Evolutionary conservation across 2,888 invertebrate species (phyloP).

Genomic region (Dicyrtomina minuta): DNA sequence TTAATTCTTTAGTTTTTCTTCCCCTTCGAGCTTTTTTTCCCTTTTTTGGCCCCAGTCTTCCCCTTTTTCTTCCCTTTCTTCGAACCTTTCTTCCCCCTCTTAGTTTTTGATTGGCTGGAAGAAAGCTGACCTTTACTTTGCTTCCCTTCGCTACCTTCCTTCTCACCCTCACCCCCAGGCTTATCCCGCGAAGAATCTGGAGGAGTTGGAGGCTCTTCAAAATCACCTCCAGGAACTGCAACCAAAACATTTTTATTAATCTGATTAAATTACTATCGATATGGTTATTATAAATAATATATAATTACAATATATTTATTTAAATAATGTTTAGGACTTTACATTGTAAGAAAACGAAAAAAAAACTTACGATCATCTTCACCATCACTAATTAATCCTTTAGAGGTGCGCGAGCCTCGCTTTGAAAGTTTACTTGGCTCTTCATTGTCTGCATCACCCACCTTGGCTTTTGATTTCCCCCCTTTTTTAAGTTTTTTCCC

Average conservation of each 20-base stretch:
- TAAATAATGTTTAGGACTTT: too few relatives aligned
- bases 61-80: too few relatives aligned
- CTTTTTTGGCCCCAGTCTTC: too few relatives aligned
- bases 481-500: background rate
- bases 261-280: background rate
- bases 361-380: slow-evolving; percentile 12
- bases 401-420: background rate
- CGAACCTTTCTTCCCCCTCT: too few relatives aligned
- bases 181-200: background rate
- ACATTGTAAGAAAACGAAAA: too few relatives aligned
- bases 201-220: slow-evolving; percentile 24
- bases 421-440: slow-evolving; percentile 5
- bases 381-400: background rate
- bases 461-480: background rate
- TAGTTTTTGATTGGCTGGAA: too few relatives aligned
- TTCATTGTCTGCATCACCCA: background rate
- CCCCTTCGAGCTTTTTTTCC: too few relatives aligned
- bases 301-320: too few relatives aligned
- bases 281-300: too few relatives aligned
- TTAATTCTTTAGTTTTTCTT: too few relatives aligned
- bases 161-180: background rate
- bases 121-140: too few relatives aligned
- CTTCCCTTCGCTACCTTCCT: background rate
- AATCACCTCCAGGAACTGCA: slow-evolving; percentile 13
- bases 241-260: background rate